A percentile compares a stretch with the other conserved stretches of the same genome.
Conservation (phyloP, 2,113 vertebrate genomes). For the Trinectes maculatus region DNA sequence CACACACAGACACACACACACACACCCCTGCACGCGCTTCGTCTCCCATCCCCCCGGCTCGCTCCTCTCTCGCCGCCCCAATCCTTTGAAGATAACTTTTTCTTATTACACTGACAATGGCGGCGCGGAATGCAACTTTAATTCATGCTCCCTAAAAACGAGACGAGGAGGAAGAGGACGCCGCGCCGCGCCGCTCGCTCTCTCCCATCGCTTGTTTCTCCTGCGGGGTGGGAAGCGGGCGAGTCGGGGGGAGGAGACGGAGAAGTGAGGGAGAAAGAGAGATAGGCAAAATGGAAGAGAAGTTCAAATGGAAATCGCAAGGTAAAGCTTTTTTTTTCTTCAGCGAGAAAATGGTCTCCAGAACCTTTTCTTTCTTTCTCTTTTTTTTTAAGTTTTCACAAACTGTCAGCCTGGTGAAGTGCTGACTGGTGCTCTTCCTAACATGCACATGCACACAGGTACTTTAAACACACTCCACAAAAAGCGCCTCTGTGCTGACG, state of each 20-base stretch:
- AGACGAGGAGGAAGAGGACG: conserved; percentile 66
- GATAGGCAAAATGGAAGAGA: conserved; percentile 43
- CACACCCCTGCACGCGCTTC: conserved; percentile 29
- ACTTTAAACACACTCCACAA: conserved; percentile 63
- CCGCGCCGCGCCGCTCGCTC: conserved; percentile 22
- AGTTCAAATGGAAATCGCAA: conserved; percentile 73
- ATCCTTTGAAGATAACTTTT: conserved; percentile 87
- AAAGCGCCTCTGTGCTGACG: conserved; percentile 48
- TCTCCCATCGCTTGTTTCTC: conserved; percentile 63
- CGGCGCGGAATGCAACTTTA: conserved; percentile 79
- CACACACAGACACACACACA: conserved; percentile 26
- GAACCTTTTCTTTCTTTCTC: conserved; percentile 34
- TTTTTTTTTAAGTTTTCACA: conserved; percentile 6
- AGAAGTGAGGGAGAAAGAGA: conserved; percentile 37
- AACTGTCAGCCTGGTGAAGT: conserved; percentile 46
- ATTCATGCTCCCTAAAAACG: conserved; percentile 74
- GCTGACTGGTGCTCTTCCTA: conserved; percentile 52
- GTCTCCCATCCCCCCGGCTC: conserved; percentile 66
- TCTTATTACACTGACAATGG: conserved; percentile 85
- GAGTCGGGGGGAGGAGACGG: conserved; percentile 29
- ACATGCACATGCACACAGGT: conserved; percentile 20
- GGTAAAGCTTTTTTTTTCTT: conserved; percentile 59
- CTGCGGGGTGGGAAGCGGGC: conserved; percentile 52
- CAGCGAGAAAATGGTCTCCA: conserved; percentile 53
- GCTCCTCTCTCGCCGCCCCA: conserved; percentile 61